phyloP scores from a whole-genome alignment of 2,113 vertebrate genomes.

The Pica pica region DNA sequence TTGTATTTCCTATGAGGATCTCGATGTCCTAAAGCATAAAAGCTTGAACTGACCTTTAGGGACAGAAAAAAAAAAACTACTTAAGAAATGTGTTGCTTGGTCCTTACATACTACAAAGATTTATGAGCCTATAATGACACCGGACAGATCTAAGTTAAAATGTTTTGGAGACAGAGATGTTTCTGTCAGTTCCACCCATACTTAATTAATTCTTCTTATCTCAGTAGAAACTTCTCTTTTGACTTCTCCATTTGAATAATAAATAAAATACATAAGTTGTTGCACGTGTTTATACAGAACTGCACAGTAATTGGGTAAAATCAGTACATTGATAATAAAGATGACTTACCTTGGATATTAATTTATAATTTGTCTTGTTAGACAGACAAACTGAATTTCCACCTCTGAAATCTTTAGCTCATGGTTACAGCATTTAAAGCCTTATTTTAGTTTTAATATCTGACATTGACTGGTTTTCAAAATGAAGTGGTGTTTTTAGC shows the following conservation, averaged over 20 bases:
- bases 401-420: not conserved
- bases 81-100: not conserved
- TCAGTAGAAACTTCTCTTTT: not conserved
- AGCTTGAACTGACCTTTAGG: not conserved
- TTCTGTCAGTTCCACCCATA: not conserved
- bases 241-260: not conserved
- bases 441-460: not conserved
- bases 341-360: not conserved
- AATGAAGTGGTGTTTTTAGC: constrained; percentile 1
- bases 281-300: not conserved
- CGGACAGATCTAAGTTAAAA: not conserved
- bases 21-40: not conserved
- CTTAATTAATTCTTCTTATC: constrained; percentile 15
- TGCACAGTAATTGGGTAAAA: not conserved
- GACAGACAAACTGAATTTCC: not conserved
- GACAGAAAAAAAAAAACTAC: not conserved
- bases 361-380: not conserved
- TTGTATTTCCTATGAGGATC: not conserved
- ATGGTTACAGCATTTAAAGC: not conserved
- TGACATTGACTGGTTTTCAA: not conserved
- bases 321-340: not conserved
- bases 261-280: constrained; percentile 26
- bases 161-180: not conserved
- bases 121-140: not conserved
- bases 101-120: constrained; percentile 6